Evolutionary conservation across 2,888 invertebrate genomes (phyloP), one percentile per base, ranked within the genome.

Genomic region (Tromatobia lineatoria): DNA sequence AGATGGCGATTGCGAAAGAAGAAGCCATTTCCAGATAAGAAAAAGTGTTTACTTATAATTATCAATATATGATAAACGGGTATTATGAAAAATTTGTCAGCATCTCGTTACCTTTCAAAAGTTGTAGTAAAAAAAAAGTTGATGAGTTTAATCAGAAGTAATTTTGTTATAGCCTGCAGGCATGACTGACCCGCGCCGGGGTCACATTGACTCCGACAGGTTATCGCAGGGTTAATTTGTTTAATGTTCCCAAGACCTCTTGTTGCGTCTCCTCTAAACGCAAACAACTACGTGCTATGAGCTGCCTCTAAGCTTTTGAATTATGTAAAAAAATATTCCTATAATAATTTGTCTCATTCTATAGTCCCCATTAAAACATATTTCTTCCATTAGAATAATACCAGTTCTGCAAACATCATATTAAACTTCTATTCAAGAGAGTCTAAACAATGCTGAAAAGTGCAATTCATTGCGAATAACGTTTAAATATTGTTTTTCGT

Each of bases 171-270:
- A 59, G 59, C 59, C 34, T 7, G 59, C n/a, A 29, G 59, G 15
- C 59, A 15, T n/a, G 10, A 7, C 13, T 29, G 59, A 59, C 59
- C 34, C 59, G 3, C 4, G 15, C n/a, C 8, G 59, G 34, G 59
- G 59, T 61, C 29, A n/a, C 15, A 29, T 29, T 29, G 34, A 61
- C 59, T 34, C 59, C 59, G 13, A 2, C 15, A 34, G 34, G 34
- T 61, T 29, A 61, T 6, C 59, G 34, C 59, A 29, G 59, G 59
- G 29, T 34, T 34, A 61, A 61, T 34, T 61, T 29, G 13, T 61
- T 61, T 61, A 34, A n/a, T n/a, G 34, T 34, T 61, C 6, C 59
- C 34, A n/a, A 61, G 25, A 34, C 59, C 59, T 34, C 29, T 59
- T 29, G 59, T n/a, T 61, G 34, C n/a, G 7, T 34, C 15, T 29